Conservation (phyloP, 2,797 vertebrate species). For the Parotocinclus haroldoi region DNA sequence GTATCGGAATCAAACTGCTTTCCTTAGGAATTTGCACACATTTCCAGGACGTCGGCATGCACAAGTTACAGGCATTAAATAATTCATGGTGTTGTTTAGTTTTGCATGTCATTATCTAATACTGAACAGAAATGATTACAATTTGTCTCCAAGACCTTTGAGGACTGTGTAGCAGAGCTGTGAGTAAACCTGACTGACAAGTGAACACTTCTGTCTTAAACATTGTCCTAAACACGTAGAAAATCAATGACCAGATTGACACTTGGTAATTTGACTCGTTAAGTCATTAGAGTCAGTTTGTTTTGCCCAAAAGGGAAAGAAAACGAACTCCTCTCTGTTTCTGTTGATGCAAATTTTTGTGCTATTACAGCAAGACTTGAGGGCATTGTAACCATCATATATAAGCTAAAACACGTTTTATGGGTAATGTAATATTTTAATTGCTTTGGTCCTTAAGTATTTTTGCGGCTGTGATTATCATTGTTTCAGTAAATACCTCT, state of each 20-base stretch:
- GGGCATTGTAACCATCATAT: no score
- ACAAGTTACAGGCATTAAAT: no score
- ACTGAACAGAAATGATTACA: no score
- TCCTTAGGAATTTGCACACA: no score
- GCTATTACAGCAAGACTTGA: no score
- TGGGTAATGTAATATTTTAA: neutral
- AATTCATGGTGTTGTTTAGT: neutral
- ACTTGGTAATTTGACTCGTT: conserved; percentile 21
- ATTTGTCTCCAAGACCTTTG: no score
- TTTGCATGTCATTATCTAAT: neutral
- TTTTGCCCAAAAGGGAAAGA: neutral
- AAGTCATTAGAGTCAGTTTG: conserved; percentile 10
- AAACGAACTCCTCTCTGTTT: neutral
- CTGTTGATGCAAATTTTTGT: neutral
- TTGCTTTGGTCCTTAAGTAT: neutral
- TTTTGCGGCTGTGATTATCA: conserved; percentile 15
- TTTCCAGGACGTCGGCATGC: no score
- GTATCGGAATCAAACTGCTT: no score
- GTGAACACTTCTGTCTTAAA: neutral
- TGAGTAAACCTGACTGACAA: conserved; percentile 2
- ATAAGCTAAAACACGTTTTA: no score
- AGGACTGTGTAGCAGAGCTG: neutral
- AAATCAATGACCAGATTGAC: conserved; percentile 29
- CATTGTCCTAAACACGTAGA: conserved; percentile 6
- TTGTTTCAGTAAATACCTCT: conserved; percentile 31